Evolutionary conservation across 1,140 invertebrate species (phyloP).

Genomic region (Euura lappo): DNA sequence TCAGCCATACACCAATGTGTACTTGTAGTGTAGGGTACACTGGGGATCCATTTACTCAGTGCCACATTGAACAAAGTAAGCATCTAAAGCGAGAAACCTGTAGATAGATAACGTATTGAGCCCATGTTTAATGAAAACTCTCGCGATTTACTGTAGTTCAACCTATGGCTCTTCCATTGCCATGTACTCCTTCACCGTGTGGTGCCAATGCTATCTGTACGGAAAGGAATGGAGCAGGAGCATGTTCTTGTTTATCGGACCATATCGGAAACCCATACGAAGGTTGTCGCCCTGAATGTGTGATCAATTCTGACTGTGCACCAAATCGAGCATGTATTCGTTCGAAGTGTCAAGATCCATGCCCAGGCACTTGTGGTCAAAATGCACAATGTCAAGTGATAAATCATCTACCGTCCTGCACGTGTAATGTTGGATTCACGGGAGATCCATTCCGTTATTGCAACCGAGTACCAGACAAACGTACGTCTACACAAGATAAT

Average conservation of each 20-base stretch:
- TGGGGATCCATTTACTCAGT: conserved; percentile 55
- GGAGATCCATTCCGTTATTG: conserved; percentile 75
- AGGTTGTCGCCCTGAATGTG: conserved; percentile 74
- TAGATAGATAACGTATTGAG: background rate
- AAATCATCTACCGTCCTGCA: conserved; percentile 74
- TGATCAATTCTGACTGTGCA: conserved; percentile 71
- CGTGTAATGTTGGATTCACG: conserved; percentile 69
- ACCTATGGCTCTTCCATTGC: conserved; percentile 28
- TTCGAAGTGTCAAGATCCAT: conserved; percentile 73
- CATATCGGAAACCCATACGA: conserved; percentile 64
- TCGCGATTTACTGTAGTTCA: conserved; percentile 48
- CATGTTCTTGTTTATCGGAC: conserved; percentile 70
- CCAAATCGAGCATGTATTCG: conserved; percentile 69
- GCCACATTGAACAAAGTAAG: conserved; percentile 57
- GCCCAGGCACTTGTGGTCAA: conserved; percentile 71
- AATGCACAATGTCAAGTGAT: conserved; percentile 75
- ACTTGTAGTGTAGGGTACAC: conserved; percentile 51
- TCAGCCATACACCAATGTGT: conserved; percentile 58
- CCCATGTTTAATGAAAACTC: conserved; percentile 21
- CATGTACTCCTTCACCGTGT: conserved; percentile 71
- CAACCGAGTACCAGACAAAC: conserved; percentile 55
- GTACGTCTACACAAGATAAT: conserved; percentile 46
- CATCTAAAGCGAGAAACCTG: conserved; percentile 44
- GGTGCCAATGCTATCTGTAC: conserved; percentile 74
- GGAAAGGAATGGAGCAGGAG: conserved; percentile 69